Conservation (phyloP, 1,140 invertebrate genomes). For the Mylabris phalerata region DNA sequence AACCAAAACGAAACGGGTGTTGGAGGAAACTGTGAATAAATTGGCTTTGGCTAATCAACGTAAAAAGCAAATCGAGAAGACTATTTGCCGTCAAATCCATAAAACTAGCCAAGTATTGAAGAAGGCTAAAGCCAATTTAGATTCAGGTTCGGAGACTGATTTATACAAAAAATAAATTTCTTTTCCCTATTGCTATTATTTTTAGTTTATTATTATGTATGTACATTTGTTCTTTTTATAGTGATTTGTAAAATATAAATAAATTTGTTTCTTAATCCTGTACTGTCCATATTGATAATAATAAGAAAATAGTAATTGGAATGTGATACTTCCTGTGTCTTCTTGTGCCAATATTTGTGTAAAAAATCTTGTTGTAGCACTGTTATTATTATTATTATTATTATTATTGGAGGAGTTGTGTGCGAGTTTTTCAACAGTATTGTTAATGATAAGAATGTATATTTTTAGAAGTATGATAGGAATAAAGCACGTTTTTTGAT, state of each 20-base stretch:
- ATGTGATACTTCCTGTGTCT: slow-evolving; percentile 28
- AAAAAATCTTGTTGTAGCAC: slow-evolving; percentile 14
- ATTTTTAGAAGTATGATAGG: slow-evolving; percentile 1
- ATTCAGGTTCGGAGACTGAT: slow-evolving; percentile 41
- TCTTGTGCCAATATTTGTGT: slow-evolving; percentile 23
- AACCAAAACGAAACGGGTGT: slow-evolving; percentile 47
- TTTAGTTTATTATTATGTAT: no score
- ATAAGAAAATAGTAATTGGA: not conserved
- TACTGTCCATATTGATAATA: no score
- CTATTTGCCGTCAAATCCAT: slow-evolving; percentile 56
- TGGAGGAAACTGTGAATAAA: slow-evolving; percentile 52
- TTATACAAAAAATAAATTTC: not conserved
- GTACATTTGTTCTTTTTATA: no score
- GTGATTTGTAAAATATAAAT: no score
- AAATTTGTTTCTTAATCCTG: no score
- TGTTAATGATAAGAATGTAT: slow-evolving; percentile 9
- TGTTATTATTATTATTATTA: slow-evolving; percentile 2
- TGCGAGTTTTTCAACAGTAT: slow-evolving; percentile 9
- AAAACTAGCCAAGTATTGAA: slow-evolving; percentile 57
- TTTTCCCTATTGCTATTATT: no score
- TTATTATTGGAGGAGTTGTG: not conserved
- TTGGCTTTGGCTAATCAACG: slow-evolving; percentile 51
- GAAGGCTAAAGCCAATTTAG: slow-evolving; percentile 51
- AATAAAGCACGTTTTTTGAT: slow-evolving; percentile 12
- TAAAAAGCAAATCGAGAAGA: slow-evolving; percentile 52